Evolutionary conservation across 2,113 vertebrate species (phyloP).

Genomic region (Semicossyphus pulcher): DNA sequence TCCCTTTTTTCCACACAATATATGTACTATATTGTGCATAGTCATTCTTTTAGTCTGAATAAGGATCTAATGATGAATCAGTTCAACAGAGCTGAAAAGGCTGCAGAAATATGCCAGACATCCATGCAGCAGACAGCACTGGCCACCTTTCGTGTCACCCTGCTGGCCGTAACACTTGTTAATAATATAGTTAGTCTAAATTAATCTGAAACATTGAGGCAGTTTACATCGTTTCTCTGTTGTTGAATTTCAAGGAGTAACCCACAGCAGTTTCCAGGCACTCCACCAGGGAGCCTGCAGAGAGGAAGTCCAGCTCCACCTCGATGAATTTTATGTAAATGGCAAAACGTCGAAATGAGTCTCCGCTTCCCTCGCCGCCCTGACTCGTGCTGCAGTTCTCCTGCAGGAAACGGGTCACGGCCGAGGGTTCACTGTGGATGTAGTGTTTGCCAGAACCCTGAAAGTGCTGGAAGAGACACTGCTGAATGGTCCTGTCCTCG

Average conservation of each 20-base stretch:
- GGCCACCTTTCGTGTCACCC: slow-evolving; percentile 24
- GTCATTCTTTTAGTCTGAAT: slow-evolving; percentile 17
- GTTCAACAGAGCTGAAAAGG: slow-evolving; percentile 24
- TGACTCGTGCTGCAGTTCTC: slow-evolving; percentile 88
- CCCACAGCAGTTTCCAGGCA: slow-evolving; percentile 98
- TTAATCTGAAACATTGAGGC: slow-evolving; percentile 3
- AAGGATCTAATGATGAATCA: slow-evolving; percentile 2
- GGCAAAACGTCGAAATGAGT: slow-evolving; percentile 77
- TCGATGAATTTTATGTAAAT: slow-evolving; percentile 98
- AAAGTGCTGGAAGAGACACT: slow-evolving; percentile 95
- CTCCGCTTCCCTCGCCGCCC: slow-evolving; percentile 80
- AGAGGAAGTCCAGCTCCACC: slow-evolving; percentile 99
- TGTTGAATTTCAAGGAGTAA: slow-evolving; percentile 95
- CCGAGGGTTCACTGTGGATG: slow-evolving; percentile 86
- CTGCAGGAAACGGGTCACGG: slow-evolving; percentile 92
- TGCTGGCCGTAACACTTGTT: slow-evolving; percentile 18
- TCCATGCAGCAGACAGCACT: slow-evolving; percentile 44
- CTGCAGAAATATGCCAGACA: slow-evolving; percentile 32
- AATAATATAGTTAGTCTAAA: slow-evolving; percentile 30
- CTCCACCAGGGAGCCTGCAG: slow-evolving; percentile 96
- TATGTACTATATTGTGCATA: slow-evolving; percentile 27
- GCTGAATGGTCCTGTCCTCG: slow-evolving; percentile 95
- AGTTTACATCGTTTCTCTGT: slow-evolving; percentile 77
- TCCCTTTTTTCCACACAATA: slow-evolving; percentile 14
- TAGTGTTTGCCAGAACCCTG: slow-evolving; percentile 92